Conservation (phyloP, 2,888 invertebrate species). For the Salpingus planirostris region DNA sequence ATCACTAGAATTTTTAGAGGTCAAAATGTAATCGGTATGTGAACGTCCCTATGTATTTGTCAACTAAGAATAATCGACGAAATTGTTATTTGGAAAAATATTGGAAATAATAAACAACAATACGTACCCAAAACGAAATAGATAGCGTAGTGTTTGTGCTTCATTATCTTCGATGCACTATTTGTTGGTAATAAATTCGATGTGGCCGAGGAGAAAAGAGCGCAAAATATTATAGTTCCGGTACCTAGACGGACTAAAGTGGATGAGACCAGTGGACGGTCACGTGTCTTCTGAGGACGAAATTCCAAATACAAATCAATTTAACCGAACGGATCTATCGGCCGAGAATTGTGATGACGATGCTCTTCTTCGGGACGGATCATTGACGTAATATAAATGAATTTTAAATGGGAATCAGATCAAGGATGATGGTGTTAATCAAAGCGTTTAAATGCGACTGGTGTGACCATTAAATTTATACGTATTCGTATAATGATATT, state of each 20-base stretch:
- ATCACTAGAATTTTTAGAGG: no score
- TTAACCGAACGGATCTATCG: slow-evolving; percentile 7
- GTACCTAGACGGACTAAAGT: no score
- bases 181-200: no score
- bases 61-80: no score
- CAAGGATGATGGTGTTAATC: slow-evolving; percentile 20
- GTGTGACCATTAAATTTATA: slow-evolving; percentile 11
- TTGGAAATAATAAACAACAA: slow-evolving; percentile 1
- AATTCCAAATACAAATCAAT: slow-evolving; percentile 13
- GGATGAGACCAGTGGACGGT: no score
- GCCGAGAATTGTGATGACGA: no score
- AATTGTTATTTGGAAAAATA: background rate
- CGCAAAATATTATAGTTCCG: no score
- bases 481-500: no score
- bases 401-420: slow-evolving; percentile 19
- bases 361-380: slow-evolving; percentile 9
- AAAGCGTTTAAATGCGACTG: slow-evolving; percentile 14
- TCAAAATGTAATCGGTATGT: no score
- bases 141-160: slow-evolving; percentile 13
- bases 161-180: no score
- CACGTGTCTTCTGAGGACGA: slow-evolving; percentile 9
- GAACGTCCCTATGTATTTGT: no score
- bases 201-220: no score
- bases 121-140: slow-evolving; percentile 13
- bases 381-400: slow-evolving; percentile 27